Evolutionary conservation across 1,140 invertebrate genomes (phyloP), one percentile per base, ranked within the genome.

Genomic region (Drosophila saltans): DNA sequence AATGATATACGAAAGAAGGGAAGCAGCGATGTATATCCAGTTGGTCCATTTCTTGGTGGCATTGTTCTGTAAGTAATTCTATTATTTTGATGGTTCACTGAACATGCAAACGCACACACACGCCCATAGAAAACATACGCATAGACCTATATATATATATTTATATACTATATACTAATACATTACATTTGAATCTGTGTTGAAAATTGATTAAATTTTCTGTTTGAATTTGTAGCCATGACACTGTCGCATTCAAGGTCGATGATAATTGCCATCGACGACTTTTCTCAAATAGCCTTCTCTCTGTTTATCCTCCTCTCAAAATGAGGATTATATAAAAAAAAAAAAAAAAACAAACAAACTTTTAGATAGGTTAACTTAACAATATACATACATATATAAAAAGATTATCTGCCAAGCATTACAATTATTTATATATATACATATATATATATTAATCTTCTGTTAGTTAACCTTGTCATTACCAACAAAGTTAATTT

Each of bases 11-110:
- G 95, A 36, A 94, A 95, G 75, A 95, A 95, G 82, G 93, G 94
- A 30, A 94, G 92, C 80, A 94, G 96, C 9, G 92, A 94, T 73
- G 94, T 94, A 69, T 93, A 94, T 65, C 94, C 94, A 59, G 92
- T 95, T 33, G 94, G 94, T 84, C 95, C 95, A 1, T 96, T 97
- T 92, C 77, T 96, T 45, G 96, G 96, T 48, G 96, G 96, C 92
- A 81, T 95, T 81, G 94, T 95, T 75, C 94, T 97, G 96, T 97
- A 77, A 89, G 85, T 89, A 57, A 26, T 26, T 58, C 48, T n/a
- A 64, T 52, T 40, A 11, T 52, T 26, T 26, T 43, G 41, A 78
- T 55, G 75, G 80, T 75, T 10, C 57, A 69, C 61, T 80, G 65
- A 55, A 24, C 59, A 72, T 36, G 4, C 33, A 36, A 2, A 30